Conservation (phyloP, 2,113 vertebrate genomes). For the Struthio camelus region DNA sequence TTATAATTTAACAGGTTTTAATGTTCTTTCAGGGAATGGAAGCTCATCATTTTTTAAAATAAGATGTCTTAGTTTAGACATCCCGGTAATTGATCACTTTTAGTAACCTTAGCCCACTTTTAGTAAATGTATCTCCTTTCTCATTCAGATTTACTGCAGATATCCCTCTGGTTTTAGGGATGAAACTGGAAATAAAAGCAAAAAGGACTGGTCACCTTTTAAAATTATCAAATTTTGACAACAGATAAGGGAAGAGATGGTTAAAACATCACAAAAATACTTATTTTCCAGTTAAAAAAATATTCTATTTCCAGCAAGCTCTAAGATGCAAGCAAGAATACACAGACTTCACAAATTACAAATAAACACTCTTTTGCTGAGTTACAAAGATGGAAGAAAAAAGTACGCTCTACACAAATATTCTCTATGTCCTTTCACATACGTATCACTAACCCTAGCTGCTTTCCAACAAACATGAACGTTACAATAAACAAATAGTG, state of each 20-base stretch:
- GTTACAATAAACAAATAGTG: conserved; percentile 23
- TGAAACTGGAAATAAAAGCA: background rate
- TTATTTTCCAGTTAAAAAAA: background rate
- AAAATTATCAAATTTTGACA: background rate
- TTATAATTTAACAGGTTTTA: background rate
- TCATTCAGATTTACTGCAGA: background rate
- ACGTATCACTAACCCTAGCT: background rate
- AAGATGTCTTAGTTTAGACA: background rate
- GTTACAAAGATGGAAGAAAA: conserved; percentile 6
- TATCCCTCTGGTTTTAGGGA: background rate
- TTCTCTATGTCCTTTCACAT: background rate
- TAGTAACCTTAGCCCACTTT: background rate
- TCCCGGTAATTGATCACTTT: background rate
- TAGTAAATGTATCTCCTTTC: background rate
- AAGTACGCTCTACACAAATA: conserved; percentile 10
- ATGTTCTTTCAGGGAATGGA: background rate
- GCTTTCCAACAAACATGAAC: conserved; percentile 46
- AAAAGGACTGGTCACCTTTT: background rate
- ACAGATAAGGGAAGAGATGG: background rate
- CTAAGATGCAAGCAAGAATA: background rate
- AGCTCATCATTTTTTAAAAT: background rate
- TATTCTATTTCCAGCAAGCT: background rate
- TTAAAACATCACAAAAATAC: background rate
- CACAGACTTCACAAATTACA: background rate
- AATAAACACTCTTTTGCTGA: background rate